Percentiles rank a stretch among this genome's conserved stretches.
Evolutionary conservation across 2,797 vertebrate species (phyloP).

Genomic region (Helarctos malayanus): DNA sequence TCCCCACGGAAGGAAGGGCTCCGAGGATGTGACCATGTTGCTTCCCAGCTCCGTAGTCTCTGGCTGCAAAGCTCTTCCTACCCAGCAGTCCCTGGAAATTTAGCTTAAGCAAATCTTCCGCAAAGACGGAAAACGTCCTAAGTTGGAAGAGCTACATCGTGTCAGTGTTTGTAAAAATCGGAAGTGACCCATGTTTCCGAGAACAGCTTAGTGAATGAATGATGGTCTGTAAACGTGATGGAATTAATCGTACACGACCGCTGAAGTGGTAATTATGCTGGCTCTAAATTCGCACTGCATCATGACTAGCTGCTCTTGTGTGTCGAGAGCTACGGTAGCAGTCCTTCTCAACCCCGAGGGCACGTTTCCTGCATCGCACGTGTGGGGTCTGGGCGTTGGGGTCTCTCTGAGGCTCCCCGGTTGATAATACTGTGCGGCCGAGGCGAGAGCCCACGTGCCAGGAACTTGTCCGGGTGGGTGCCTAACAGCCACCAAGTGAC

Average conservation of each 20-base stretch:
- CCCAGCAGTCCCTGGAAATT: background rate
- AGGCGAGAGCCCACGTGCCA: background rate
- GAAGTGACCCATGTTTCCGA: background rate
- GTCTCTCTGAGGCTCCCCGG: background rate
- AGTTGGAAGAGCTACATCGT: background rate
- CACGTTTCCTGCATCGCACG: rapidly evolving
- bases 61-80: background rate
- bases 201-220: background rate
- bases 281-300: background rate
- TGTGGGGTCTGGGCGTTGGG: too few species aligned
- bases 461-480: background rate
- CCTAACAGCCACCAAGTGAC: background rate
- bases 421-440: too few species aligned
- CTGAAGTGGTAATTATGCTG: background rate
- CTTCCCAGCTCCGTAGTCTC: background rate
- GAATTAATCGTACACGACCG: background rate
- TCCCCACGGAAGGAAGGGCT: background rate
- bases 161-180: background rate
- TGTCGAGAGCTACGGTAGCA: background rate
- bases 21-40: background rate
- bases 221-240: background rate
- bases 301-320: background rate
- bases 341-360: background rate
- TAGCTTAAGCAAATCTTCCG: background rate
- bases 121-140: background rate